Conservation (phyloP, 2,113 vertebrate genomes). For the Ariopsis seemanni region DNA sequence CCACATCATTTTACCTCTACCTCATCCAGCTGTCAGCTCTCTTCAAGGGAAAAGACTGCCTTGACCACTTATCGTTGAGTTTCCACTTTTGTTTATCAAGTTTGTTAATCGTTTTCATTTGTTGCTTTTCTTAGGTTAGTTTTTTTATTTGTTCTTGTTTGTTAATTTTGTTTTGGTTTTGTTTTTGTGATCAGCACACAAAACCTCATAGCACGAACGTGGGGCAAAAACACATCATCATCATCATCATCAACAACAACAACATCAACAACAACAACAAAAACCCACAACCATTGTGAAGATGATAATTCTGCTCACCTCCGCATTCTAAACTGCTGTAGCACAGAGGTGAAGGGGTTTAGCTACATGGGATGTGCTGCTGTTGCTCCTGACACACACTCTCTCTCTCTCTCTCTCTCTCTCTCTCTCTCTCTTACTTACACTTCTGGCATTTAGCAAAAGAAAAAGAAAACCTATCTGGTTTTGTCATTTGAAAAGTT, state of each 20-base stretch:
- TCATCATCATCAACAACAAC: conserved; percentile 13
- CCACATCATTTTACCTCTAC: conserved; percentile 83
- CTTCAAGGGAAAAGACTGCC: conserved; percentile 91
- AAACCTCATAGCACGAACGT: conserved; percentile 50
- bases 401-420: conserved; percentile 51
- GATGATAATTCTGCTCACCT: conserved; percentile 44
- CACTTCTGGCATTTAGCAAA: conserved; percentile 74
- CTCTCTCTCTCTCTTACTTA: conserved; percentile 50
- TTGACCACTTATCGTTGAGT: conserved; percentile 83
- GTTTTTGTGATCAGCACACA: conserved; percentile 61
- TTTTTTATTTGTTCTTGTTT: conserved; percentile 53
- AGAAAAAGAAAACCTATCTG: conserved; percentile 70
- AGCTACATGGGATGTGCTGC: conserved; percentile 38
- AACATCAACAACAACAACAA: neutral
- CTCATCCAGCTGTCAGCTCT: conserved; percentile 93
- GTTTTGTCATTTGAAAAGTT: conserved; percentile 71
- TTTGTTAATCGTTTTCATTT: conserved; percentile 74
- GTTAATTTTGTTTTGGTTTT: conserved; percentile 69
- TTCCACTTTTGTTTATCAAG: conserved; percentile 60
- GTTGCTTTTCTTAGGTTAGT: conserved; percentile 53
- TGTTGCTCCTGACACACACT: conserved; percentile 28
- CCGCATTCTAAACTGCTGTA: conserved; percentile 54
- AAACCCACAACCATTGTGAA: conserved; percentile 25
- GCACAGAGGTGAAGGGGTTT: conserved; percentile 46
- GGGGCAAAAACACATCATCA: conserved; percentile 5